These are phyloP conservation scores for Epinephelus lanceolatus DNA, from an alignment of 2,113 vertebrate genomes.

Conservation along the genomic window DNA sequence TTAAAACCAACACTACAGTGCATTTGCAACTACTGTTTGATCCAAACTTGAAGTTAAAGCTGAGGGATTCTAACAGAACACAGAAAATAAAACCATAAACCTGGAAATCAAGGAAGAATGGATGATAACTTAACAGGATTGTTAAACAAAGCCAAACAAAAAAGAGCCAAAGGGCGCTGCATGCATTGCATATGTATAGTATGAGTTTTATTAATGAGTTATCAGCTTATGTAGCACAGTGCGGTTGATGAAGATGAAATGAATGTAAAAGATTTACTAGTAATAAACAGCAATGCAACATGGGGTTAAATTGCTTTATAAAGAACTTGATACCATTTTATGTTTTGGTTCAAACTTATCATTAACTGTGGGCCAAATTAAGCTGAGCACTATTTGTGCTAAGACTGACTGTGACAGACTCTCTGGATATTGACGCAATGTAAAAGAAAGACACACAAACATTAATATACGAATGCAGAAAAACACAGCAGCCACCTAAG, in stretches of 20 bases:
- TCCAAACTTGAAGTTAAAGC: constrained; percentile 29
- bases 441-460: constrained; percentile 22
- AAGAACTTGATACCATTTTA: background rate
- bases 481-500: constrained; percentile 4
- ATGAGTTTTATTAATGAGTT: constrained; percentile 15
- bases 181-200: constrained; percentile 20
- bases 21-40: constrained; percentile 56
- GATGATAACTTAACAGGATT: constrained; percentile 44
- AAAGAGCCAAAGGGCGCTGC: constrained; percentile 10
- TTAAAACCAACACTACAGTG: constrained; percentile 2
- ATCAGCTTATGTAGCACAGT: background rate
- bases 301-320: constrained; percentile 60
- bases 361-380: background rate
- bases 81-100: background rate
- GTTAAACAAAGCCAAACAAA: constrained; percentile 15
- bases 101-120: constrained; percentile 52
- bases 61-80: background rate
- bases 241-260: constrained; percentile 29
- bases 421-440: background rate
- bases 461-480: constrained; percentile 9
- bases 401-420: constrained; percentile 25
- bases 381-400: constrained; percentile 48
- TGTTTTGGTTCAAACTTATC: background rate
- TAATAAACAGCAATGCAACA: constrained; percentile 72
- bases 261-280: constrained; percentile 5